These are phyloP conservation scores for Limnephilus lunatus DNA, from an alignment of 2,888 invertebrate species.

Conservation along the genomic window DNA sequence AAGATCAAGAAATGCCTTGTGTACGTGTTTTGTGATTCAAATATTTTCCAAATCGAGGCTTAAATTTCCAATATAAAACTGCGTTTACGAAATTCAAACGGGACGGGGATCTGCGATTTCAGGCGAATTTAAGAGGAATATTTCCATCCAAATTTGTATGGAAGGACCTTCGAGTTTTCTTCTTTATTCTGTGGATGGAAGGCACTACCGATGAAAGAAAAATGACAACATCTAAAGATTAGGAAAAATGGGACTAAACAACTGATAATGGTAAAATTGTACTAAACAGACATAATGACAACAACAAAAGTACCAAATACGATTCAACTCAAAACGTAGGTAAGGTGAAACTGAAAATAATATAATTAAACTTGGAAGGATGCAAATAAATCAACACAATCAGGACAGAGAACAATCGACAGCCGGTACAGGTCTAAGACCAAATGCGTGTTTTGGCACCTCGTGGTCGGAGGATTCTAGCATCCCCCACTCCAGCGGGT, in stretches of 20 bases:
- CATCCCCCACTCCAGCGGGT: constrained; percentile 70
- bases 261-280: neutral
- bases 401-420: neutral
- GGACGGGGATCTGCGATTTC: too few relatives aligned
- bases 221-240: neutral
- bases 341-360: neutral
- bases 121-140: too few relatives aligned
- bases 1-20: too few relatives aligned
- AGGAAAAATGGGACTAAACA: neutral
- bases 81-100: too few relatives aligned
- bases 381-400: neutral
- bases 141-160: too few relatives aligned
- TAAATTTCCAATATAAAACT: too few relatives aligned
- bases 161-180: too few relatives aligned
- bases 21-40: too few relatives aligned
- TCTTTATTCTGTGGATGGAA: too few relatives aligned
- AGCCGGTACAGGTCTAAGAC: neutral
- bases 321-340: neutral
- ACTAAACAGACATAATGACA: neutral
- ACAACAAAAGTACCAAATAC: neutral
- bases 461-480: constrained; percentile 71
- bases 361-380: neutral
- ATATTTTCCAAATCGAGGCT: too few relatives aligned
- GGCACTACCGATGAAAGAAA: too few relatives aligned
- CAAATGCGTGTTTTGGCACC: constrained; percentile 66